Evolutionary conservation across 2,888 invertebrate species (phyloP).

Genomic region (Aporophyla nigra): DNA sequence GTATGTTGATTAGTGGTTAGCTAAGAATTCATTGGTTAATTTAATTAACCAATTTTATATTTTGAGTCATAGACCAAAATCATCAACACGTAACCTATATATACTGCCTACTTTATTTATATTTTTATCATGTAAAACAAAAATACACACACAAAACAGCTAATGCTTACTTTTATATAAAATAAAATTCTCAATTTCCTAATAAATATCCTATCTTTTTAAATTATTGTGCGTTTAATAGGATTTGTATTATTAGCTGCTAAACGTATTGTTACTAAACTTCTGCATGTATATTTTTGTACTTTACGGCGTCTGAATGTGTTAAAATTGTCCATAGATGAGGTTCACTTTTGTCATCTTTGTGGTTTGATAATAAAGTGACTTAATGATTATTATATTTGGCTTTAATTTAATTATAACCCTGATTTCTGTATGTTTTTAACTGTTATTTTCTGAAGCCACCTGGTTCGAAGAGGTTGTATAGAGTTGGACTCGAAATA

Average conservation of each 20-base stretch:
- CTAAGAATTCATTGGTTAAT: conserved; percentile 41
- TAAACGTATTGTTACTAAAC: conserved; percentile 22
- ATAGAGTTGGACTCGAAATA: conserved; percentile 47
- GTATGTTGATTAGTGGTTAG: conserved; percentile 35
- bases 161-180: neutral
- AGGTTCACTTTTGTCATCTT: conserved; percentile 87
- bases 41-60: conserved; percentile 30
- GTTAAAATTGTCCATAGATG: conserved; percentile 85
- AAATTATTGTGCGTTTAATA: conserved; percentile 6
- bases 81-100: neutral
- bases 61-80: conserved; percentile 25
- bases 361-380: conserved; percentile 90
- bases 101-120: neutral
- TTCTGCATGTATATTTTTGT: conserved; percentile 43
- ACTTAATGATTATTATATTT: conserved; percentile 81
- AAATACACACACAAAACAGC: conserved; percentile 1
- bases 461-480: neutral
- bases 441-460: neutral
- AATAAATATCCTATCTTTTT: neutral
- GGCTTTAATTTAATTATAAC: conserved; percentile 40
- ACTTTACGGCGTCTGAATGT: conserved; percentile 61
- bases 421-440: neutral
- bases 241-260: conserved; percentile 9
- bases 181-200: neutral
- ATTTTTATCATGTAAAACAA: neutral